Evolutionary conservation across 2,797 vertebrate genomes (phyloP), one percentile per base, ranked within the genome.

Genomic region (Notolepis coatsorum): DNA sequence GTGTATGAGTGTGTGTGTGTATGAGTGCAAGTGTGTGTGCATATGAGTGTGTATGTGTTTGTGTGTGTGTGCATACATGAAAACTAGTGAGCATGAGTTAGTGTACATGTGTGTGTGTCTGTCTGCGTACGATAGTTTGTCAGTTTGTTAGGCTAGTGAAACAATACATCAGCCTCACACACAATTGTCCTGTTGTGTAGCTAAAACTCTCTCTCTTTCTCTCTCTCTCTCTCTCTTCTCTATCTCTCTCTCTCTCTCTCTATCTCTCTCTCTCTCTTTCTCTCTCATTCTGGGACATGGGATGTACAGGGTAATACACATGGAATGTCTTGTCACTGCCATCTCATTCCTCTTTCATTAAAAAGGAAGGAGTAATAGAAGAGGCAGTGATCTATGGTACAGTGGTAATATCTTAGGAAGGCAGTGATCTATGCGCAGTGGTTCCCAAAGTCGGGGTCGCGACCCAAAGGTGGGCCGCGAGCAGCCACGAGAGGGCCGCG

Each of bases 261-360:
- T 75, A 59, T 65, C 68, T 27, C 27, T 58, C 50, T 65, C 33
- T 70, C 63, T 71, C 52, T 59, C 69, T 65, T 50, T 45, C 41
- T 71, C 75, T 60, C 45, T 33, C 63, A 41, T 69, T 80, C 75
- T 62, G 73, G n/a, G n/a, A n/a, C n/a, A n/a, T 82, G 87, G 87
- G 84, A 82, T 86, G 42, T 70, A 86, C 88, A 89, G 86, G 86
- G 84, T 89, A 86, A 68, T 49, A 68, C 69, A 23, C 69, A 61
- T 27, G 55, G 35, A 67, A 43, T 77, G 62, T 56, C 42, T 30
- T 47, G 51, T 59, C 41, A 65, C 41, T 41, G 21, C 7, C 9
- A 8, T 45, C 20, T 20, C 21, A 21, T 33, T 23, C 3, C 39
- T 62, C 28, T 4, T 28, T 59, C 13, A 31, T 5, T n/a, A n/a